phyloP scores from a whole-genome alignment of 2,888 invertebrate species.

The Molanna angustata region DNA sequence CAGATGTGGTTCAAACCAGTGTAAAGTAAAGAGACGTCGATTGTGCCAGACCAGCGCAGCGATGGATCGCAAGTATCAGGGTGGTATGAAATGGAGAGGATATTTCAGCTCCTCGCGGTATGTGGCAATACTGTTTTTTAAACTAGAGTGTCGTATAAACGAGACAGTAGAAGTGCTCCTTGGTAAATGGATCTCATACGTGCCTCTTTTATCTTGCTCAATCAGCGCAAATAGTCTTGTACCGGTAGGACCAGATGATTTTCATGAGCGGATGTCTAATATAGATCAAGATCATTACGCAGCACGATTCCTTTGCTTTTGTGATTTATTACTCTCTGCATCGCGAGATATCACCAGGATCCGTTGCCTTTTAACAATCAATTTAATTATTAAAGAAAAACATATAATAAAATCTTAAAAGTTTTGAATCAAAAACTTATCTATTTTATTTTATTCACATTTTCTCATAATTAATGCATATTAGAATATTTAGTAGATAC shows the following conservation, averaged over 20 bases:
- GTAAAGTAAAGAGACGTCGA: no score
- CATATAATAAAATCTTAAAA: no score
- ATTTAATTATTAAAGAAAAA: no score
- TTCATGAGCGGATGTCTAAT: slow-evolving; percentile 31
- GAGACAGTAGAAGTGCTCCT: slow-evolving; percentile 6
- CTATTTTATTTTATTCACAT: no score
- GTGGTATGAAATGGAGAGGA: slow-evolving; percentile 1
- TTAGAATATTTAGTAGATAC: no score
- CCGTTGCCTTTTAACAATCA: slow-evolving; percentile 1
- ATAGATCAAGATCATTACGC: slow-evolving; percentile 29
- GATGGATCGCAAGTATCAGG: not conserved
- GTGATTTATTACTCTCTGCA: slow-evolving; percentile 18
- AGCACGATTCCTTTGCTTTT: slow-evolving; percentile 21
- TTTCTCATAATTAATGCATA: no score
- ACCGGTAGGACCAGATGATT: slow-evolving; percentile 27
- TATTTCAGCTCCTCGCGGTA: slow-evolving; percentile 10
- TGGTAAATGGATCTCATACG: slow-evolving; percentile 27
- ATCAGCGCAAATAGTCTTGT: slow-evolving; percentile 30
- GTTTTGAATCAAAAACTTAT: no score
- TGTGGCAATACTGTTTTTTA: slow-evolving; percentile 22
- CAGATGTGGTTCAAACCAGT: slow-evolving; percentile 2
- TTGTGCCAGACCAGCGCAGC: no score
- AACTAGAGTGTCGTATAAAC: slow-evolving; percentile 4
- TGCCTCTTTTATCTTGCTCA: slow-evolving; percentile 29
- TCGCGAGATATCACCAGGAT: not conserved